phyloP scores from a whole-genome alignment of 2,797 vertebrate species.

The Pangasius mekongensis region DNA sequence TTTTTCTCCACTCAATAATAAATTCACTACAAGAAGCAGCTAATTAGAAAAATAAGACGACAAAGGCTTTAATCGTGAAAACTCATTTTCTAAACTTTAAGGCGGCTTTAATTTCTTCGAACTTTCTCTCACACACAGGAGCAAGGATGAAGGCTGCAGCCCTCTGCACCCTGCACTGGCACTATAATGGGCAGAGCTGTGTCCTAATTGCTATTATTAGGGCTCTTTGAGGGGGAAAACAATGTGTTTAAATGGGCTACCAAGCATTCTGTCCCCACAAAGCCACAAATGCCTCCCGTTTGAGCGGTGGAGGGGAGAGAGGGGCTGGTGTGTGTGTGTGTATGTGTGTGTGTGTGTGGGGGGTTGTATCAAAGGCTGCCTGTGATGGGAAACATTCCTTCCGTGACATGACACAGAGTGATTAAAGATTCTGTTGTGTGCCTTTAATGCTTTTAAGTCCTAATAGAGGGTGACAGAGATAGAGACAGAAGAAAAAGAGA shows the following conservation, averaged over 20 bases:
- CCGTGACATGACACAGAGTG: slow-evolving; percentile 78
- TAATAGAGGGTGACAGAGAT: slow-evolving; percentile 69
- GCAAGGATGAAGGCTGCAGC: slow-evolving; percentile 34
- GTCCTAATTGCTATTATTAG: slow-evolving; percentile 73
- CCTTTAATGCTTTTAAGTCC: slow-evolving; percentile 68
- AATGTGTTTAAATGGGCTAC: slow-evolving; percentile 70
- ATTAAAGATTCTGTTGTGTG: slow-evolving; percentile 67
- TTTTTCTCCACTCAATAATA: neutral
- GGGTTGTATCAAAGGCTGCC: slow-evolving; percentile 72
- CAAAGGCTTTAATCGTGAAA: neutral
- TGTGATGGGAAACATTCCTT: slow-evolving; percentile 77
- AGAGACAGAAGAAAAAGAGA: slow-evolving; percentile 40
- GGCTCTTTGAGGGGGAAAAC: slow-evolving; percentile 70
- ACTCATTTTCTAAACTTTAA: neutral
- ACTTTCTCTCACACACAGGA: slow-evolving; percentile 16
- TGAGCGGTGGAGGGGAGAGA: slow-evolving; percentile 44
- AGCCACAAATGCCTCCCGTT: slow-evolving; percentile 53
- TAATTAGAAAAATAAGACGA: neutral
- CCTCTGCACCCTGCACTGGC: slow-evolving; percentile 25
- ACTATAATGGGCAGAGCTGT: slow-evolving; percentile 64
- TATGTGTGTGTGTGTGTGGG: slow-evolving; percentile 66
- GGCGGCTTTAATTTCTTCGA: neutral
- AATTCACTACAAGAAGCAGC: neutral
- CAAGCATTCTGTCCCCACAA: slow-evolving; percentile 64
- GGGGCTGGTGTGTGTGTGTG: slow-evolving; percentile 62